phyloP scores from a whole-genome alignment of 2,113 vertebrate genomes.

The Podarcis muralis region DNA sequence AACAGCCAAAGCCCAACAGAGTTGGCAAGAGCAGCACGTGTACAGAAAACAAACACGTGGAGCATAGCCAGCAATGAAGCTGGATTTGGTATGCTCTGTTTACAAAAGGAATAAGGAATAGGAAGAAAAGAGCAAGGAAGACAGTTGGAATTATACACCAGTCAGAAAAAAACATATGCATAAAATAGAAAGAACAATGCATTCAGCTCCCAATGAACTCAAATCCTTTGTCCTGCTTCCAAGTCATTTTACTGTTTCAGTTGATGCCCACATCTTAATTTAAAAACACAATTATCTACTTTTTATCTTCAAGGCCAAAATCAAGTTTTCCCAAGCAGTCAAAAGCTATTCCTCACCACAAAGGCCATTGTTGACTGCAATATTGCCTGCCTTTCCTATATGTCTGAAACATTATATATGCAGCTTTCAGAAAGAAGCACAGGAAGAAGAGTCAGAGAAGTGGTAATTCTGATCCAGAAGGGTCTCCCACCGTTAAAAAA shows the following conservation, averaged over 20 bases:
- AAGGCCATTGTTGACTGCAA: background rate
- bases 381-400: background rate
- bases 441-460: background rate
- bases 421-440: background rate
- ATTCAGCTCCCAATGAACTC: background rate
- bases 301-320: background rate
- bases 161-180: conserved; percentile 2
- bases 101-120: conserved; percentile 56
- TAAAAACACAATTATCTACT: background rate
- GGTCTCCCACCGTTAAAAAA: background rate
- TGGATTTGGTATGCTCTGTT: conserved; percentile 57
- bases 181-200: background rate
- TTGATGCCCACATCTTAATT: background rate
- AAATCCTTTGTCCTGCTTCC: background rate
- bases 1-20: conserved; percentile 47
- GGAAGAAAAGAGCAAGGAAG: conserved; percentile 35
- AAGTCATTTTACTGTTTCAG: conserved; percentile 2
- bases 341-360: background rate
- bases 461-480: background rate
- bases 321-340: background rate
- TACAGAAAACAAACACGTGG: conserved; percentile 75
- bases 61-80: conserved; percentile 66
- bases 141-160: rapidly evolving
- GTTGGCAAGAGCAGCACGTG: conserved; percentile 52
- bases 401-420: background rate